Base-by-base conservation (phyloP, 2,888 invertebrate genomes). In the Steinernema carpocapsae region DNA sequence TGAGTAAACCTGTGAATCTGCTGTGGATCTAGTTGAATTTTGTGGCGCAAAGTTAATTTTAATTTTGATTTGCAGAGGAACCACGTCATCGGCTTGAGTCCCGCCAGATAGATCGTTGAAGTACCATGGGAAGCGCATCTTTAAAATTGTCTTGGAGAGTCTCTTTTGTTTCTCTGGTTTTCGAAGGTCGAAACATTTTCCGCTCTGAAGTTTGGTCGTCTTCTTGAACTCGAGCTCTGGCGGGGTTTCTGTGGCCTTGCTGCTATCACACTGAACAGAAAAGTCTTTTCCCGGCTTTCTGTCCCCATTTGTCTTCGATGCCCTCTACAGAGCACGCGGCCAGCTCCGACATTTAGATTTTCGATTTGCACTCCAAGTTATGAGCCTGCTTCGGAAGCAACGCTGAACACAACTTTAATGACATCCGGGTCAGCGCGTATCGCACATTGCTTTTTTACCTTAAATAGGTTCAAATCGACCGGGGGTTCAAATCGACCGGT, bases 231-330 rank as follows among this genome's bases (percentile, higher is more conserved):
- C 10, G 10, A 37, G 10, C 37, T 37, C 37, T 37, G 3, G 4
- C 3, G 3, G 3, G 64, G 29, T 32, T 14, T 32, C 26, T 3
- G 64, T 10, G 26, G 64, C 14, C 32, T 26, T 6, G n/a, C 32
- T 71, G 37, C 75, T 75, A 32, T 75, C 72, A 46, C 75, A 75
- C 45, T 75, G 75, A 74, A 75, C 75, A 42, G 75, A 74, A 59
- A 52, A 75, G 75, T 75, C 74, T 26, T 74, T 72, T 32, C 56
- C 74, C 74, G 10, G 75, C 75, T 59, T 75, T 32, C 14, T 42
- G 17, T 24, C 75, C 75, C 37, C 75, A 75, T 43, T 74, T 48
- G 24, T 74, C 42, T 73, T 75, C 75, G n/a, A 75, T 51, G 29
- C 45, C 22, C n/a, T 52, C 42, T n/a, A 75, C 75, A 22, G 75